phyloP scores from a whole-genome alignment of 2,113 vertebrate genomes.

The Sinocyclocheilus grahami region DNA sequence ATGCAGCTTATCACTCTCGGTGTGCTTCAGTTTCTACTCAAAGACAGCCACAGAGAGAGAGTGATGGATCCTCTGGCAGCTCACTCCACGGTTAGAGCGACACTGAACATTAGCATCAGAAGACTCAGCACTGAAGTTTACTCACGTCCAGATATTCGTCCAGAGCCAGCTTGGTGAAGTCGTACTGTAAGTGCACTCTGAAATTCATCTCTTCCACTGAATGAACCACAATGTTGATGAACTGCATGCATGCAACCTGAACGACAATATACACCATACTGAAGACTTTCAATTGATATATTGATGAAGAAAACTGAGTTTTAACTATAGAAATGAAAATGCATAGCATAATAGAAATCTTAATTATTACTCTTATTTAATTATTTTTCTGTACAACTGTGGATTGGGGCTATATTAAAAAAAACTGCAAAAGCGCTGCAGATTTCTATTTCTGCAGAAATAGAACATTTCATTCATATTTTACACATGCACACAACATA shows the following conservation, averaged over 20 bases:
- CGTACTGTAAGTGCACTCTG: constrained; percentile 92
- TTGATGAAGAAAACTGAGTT: not conserved
- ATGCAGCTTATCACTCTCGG: constrained; percentile 94
- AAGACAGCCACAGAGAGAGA: not conserved
- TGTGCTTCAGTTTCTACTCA: constrained; percentile 90
- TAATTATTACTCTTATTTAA: not conserved
- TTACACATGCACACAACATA: not conserved
- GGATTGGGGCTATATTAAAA: not conserved
- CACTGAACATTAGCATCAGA: not conserved
- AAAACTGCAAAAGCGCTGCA: no score
- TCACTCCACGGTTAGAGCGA: not conserved
- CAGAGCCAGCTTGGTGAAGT: constrained; percentile 94
- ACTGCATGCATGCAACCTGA: constrained; percentile 98
- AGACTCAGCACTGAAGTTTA: constrained; percentile 14
- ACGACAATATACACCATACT: constrained; percentile 1
- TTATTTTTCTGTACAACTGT: not conserved
- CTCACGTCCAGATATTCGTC: constrained; percentile 94
- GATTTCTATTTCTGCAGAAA: no score
- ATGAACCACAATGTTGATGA: constrained; percentile 98
- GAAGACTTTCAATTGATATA: not conserved
- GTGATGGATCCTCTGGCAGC: not conserved
- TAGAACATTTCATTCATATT: not conserved
- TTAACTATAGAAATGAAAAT: not conserved
- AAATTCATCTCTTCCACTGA: constrained; percentile 99
- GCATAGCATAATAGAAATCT: not conserved